Percentiles rank a stretch among this genome's conserved stretches.
These are phyloP conservation scores for Drosophila watanabei DNA, from an alignment of 1,140 invertebrate species.

Conservation along the genomic window DNA sequence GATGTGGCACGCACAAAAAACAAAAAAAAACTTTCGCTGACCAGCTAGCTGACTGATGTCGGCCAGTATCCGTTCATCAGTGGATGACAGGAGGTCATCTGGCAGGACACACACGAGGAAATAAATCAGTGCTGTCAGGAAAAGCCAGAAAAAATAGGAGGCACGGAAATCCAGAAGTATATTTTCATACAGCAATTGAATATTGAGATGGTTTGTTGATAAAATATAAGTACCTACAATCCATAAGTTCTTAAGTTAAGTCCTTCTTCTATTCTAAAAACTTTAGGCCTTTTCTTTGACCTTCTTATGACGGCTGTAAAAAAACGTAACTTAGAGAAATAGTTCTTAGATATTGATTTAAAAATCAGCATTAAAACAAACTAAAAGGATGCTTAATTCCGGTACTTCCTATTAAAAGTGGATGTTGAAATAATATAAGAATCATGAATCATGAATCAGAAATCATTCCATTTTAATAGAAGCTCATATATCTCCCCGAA, in stretches of 20 bases:
- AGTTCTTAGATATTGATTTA: background rate
- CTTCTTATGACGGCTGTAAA: background rate
- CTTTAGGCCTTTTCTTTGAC: too few relatives aligned
- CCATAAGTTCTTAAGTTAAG: background rate
- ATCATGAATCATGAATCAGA: too few relatives aligned
- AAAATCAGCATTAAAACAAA: background rate
- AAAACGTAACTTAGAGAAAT: background rate
- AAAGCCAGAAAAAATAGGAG: background rate
- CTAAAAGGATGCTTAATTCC: background rate
- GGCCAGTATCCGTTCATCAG: constrained; percentile 42
- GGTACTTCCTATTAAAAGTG: background rate
- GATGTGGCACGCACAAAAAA: constrained; percentile 61
- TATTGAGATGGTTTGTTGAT: too few relatives aligned
- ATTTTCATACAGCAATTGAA: background rate
- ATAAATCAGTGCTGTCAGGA: constrained; percentile 7
- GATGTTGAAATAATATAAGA: background rate
- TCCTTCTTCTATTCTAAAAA: background rate
- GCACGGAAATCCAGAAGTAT: background rate
- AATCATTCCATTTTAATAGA: background rate
- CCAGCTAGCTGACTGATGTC: constrained; percentile 22
- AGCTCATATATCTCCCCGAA: background rate
- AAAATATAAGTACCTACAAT: background rate
- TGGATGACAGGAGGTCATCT: constrained; percentile 62
- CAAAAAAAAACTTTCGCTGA: constrained; percentile 54
- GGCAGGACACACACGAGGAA: constrained; percentile 1